Evolutionary conservation across 2,797 vertebrate genomes (phyloP).

Genomic region (Falco peregrinus): DNA sequence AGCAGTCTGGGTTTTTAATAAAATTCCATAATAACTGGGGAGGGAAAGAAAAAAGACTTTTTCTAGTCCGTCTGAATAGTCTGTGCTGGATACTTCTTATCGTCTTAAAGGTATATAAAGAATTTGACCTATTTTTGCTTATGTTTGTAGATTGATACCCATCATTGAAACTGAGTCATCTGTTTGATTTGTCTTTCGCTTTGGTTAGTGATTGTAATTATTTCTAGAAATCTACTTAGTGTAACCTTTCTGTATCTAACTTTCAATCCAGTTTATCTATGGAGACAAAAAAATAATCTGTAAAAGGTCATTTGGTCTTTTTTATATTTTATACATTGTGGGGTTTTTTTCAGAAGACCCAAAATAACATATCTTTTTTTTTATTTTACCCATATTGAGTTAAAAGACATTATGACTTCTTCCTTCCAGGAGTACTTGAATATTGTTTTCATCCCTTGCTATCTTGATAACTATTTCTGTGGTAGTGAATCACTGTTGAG

Average conservation of each 20-base stretch:
- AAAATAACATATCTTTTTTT: background rate
- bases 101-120: background rate
- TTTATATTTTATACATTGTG: background rate
- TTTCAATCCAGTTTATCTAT: background rate
- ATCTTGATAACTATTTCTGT: background rate
- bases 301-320: background rate
- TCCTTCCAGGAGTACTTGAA: background rate
- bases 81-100: background rate
- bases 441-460: background rate
- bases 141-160: background rate
- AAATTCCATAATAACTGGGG: background rate
- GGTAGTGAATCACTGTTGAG: background rate
- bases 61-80: background rate
- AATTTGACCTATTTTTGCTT: background rate
- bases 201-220: background rate
- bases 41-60: background rate
- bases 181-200: background rate
- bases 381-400: background rate
- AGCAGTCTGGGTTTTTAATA: background rate
- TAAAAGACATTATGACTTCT: background rate
- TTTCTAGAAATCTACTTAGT: background rate
- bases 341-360: rapidly evolving
- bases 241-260: background rate
- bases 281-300: background rate
- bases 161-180: background rate